Base-by-base conservation (phyloP, 2,888 invertebrate species). In the Drosophila affinis region DNA sequence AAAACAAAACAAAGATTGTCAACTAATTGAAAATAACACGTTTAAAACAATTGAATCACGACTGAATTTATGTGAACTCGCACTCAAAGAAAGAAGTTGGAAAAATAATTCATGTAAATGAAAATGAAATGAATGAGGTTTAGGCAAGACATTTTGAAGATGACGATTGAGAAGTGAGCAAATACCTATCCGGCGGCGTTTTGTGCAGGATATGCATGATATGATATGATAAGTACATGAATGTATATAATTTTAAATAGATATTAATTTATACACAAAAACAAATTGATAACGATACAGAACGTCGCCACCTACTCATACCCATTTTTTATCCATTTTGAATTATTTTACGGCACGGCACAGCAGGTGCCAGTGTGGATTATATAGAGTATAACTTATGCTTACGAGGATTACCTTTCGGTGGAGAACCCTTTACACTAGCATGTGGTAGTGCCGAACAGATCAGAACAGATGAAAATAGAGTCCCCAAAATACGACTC, bases 41-140 rank as follows among this genome's bases (percentile, higher is more conserved):
- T 39, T 39, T n/a, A 73, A 72, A 72, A 62, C 68, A 83, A 79
- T 79, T 77, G 63, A 81, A 88, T 85, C 87, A 88, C 89, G 84
- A 85, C 84, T 85, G 84, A 85, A 85, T 87, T 85, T 81, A 73
- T 88, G 89, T 81, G 79, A 88, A 76, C 65, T 75, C 78, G 83
- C 87, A 87, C 84, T 77, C 72, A 73, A 83, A 72, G 53, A 46
- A 47, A 32, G 21, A 45, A 48, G 39, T 39, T 39, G 39, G 27
- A 29, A 39, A 59, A 76, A 56, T 27, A 24, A 24, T 46, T 52
- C 52, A 46, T 46, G 54, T 32, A 61, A n/a, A 55, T 9, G 29
- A 57, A 1, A 29, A 32, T 18, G 18, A 44, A 24, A 67, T 24
- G 46, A 21, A 45, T 54, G 44, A 46, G 32, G 39, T 39, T 39